These are phyloP conservation scores for Actinernus sp. DNA, from an alignment of 92 coral and sea anemone species.

Conservation along the genomic window DNA sequence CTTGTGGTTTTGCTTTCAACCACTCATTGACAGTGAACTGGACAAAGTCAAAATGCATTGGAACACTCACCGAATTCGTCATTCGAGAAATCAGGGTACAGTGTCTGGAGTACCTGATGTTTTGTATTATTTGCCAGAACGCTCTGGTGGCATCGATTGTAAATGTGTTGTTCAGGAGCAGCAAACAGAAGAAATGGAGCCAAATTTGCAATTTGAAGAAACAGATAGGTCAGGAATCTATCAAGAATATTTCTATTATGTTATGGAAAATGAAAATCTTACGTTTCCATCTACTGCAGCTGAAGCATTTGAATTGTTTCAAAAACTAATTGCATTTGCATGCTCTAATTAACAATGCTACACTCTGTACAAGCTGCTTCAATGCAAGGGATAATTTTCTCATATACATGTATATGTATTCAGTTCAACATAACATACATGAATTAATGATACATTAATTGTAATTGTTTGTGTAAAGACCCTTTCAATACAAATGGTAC, in stretches of 20 bases:
- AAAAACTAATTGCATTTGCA: slow-evolving; percentile 49
- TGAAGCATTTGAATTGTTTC: slow-evolving; percentile 53
- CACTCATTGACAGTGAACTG: slow-evolving; percentile 31
- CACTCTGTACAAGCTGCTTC: no score
- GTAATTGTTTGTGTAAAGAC: no score
- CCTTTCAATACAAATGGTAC: no score
- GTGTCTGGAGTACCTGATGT: slow-evolving; percentile 70
- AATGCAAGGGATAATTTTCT: no score
- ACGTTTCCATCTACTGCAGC: slow-evolving; percentile 51
- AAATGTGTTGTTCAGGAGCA: slow-evolving; percentile 8
- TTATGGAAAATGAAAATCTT: no score
- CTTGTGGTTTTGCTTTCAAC: slow-evolving; percentile 57
- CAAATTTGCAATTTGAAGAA: slow-evolving; percentile 30
- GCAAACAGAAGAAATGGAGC: slow-evolving; percentile 46
- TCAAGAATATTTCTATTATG: slow-evolving; percentile 67
- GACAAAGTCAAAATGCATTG: slow-evolving; percentile 61
- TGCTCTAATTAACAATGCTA: neutral
- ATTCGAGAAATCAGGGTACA: slow-evolving; percentile 46
- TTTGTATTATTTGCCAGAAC: slow-evolving; percentile 59
- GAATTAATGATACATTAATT: no score
- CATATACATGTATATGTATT: no score
- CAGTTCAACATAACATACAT: no score
- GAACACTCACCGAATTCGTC: slow-evolving; percentile 58
- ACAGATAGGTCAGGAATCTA: slow-evolving; percentile 23
- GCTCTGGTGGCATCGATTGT: slow-evolving; percentile 53